Base-by-base conservation (phyloP, 2,113 vertebrate genomes). In the Oreochromis tanganicae region DNA sequence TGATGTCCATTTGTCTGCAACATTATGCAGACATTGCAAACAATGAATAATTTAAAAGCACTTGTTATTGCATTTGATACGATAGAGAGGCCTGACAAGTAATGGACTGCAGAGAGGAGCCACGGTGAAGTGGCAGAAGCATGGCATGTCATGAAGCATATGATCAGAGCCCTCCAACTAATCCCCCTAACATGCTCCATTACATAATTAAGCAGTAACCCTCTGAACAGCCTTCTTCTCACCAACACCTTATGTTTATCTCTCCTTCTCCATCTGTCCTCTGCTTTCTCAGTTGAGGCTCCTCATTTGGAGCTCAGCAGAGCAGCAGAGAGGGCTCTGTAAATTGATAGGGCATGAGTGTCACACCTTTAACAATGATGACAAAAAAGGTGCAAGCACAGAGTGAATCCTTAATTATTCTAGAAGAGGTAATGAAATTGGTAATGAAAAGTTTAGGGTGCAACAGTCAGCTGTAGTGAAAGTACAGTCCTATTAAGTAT, bases 181-280 rank as follows among this genome's bases (percentile, higher is more conserved):
- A 87, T 86, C 85, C 80, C 80, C 82, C 71, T 85, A 82, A 91
- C 91, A 94, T 46, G 90, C 89, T 89, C 90, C 94, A 92, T 94
- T 94, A 94, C 88, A 91, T 93, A 90, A 95, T 92, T 86, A 91
- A 73, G 88, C 85, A 82, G 85, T 84, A 87, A 87, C 71, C 48
- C 82, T 82, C 68, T 88, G 79, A 50, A 85, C 85, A 83, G 78
- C 87, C 50, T 82, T 82, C 75, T 83, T 27, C 59, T 81, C 4
- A 71, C 91, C 91, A 90, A 55, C 86, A 81, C 88, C 89, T 90
- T 93, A 81, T 91, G 92, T 90, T 88, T 82, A 59, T 84, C 84
- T 88, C 63, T 79, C 83, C 61, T 68, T 75, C 81, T 90, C 91
- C 87, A 87, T 92, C 88, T 91, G 91, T 91, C 34, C 46, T 57